Evolutionary conservation across 2,797 vertebrate genomes (phyloP).

Genomic region (Neomorphus geoffroyi): DNA sequence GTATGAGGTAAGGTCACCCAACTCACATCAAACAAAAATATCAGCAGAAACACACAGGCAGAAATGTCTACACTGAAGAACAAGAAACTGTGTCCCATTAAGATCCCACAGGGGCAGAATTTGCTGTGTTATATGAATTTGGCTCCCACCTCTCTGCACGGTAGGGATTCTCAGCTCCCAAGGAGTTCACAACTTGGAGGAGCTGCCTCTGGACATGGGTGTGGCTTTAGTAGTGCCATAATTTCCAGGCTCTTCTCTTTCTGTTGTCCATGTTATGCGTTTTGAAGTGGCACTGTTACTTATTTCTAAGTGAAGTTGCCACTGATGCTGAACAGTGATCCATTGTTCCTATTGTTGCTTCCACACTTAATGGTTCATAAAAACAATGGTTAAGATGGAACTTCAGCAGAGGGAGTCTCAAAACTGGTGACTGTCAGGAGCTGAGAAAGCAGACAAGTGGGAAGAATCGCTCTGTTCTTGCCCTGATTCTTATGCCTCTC

Average conservation of each 20-base stretch:
- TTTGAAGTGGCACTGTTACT: conserved; percentile 64
- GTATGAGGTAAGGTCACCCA: background rate
- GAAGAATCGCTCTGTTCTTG: background rate
- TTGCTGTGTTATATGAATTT: conserved; percentile 23
- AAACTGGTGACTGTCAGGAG: conserved; percentile 48
- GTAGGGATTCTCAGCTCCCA: conserved; percentile 29
- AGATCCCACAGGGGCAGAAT: conserved; percentile 7
- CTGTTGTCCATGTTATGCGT: conserved; percentile 30
- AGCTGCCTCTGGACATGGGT: conserved; percentile 53
- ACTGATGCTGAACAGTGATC: conserved; percentile 66
- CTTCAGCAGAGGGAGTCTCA: conserved; percentile 56
- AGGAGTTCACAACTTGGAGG: conserved; percentile 28
- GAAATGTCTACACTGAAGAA: background rate
- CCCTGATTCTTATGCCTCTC: background rate
- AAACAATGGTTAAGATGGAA: conserved; percentile 65
- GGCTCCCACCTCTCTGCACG: conserved; percentile 41
- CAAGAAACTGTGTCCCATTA: background rate
- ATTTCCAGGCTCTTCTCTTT: conserved; percentile 57
- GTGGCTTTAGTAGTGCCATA: conserved; percentile 47
- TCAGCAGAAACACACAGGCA: background rate
- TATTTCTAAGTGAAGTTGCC: conserved; percentile 61
- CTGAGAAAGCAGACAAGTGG: background rate
- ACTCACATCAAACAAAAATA: conserved; percentile 13
- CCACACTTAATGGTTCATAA: conserved; percentile 51
- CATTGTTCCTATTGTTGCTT: conserved; percentile 66